Evolutionary conservation across 1,140 invertebrate species (phyloP), one percentile per base, ranked within the genome.

Genomic region (Lasioglossum albipes): DNA sequence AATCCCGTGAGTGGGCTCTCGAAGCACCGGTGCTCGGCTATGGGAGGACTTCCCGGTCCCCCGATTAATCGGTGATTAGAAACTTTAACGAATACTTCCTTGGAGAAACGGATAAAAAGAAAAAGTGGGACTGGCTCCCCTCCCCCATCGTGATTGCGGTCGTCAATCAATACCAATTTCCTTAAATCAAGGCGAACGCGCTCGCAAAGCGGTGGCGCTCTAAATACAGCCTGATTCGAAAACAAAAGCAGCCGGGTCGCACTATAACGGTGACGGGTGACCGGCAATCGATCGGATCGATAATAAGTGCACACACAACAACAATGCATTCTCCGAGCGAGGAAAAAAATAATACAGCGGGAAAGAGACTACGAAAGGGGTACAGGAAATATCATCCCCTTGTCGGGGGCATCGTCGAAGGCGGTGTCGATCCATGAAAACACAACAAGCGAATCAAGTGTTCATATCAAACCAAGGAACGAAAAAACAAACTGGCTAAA

Each of bases 91-190:
- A 74, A 57, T 22, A 36, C 77, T 74, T 79, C 70, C 70, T 79
- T 74, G 66, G n/a, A 59, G 57, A 59, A 59, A 59, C 7, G 57
- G 18, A 49, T 49, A 59, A 59, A 59, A 71, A 31, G 27, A 27
- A 45, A 73, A 71, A 74, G 49, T 74, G 20, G 49, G 54, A 52
- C 62, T 45, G 36, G 36, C 49, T 54, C 13, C 41, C 22, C 36
- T 54, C 68, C 59, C 69, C 69, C 61, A 79, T 79, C 61, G 36
- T 36, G 36, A 36, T 36, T 36, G 45, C 18, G 16, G 22, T 42
- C 52, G 52, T 20, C 64, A 79, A 79, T 79, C 70, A 79, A 74
- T 79, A 74, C 36, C 62, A 79, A 79, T 79, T 79, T 79, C 57
- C 70, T 79, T 74, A 79, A 79, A 79, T 74, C 61, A 72, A 64